Evolutionary conservation across 2,888 invertebrate genomes (phyloP), one percentile per base, ranked within the genome.

Genomic region (Rhamphomyia laevipes): DNA sequence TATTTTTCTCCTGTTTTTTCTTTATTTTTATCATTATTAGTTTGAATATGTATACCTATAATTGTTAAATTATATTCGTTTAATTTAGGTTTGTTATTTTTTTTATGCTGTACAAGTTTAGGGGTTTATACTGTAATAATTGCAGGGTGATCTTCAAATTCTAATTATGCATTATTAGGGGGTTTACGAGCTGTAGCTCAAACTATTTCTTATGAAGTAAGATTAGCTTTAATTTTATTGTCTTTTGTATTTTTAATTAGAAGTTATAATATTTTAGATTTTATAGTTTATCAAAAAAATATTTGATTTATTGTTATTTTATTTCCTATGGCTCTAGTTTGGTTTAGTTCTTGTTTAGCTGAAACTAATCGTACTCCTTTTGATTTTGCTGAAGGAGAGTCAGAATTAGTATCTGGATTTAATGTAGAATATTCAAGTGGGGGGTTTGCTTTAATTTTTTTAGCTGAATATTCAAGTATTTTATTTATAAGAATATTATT

Each of bases 331-430:
- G 57, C 57, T 15, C 64, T 80, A 59, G 71, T 77, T 63, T 78
- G 79, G 59, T 65, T 81, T 59, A 72, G 74, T 56, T 77, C 78
- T 44, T 74, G 73, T 58, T 75, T 83, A 64, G 82, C 82, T 9
- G 82, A 84, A 67, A 78, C 80, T 62, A 84, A 83, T 76, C 82
- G 82, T 0, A 80, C 80, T 59, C 82, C 82, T 40, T 84, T 83
- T 81, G 82, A 86, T 80, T 84, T 86, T 78, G 79, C 82, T 46
- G 85, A 86, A n/a, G n/a, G n/a, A n/a, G n/a, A n/a, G n/a, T n/a
- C n/a, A n/a, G n/a, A n/a, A n/a, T n/a, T n/a, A n/a, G n/a, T n/a
- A n/a, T n/a, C n/a, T n/a, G n/a, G n/a, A n/a, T n/a, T n/a, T n/a
- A n/a, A n/a, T n/a, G n/a, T n/a, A n/a, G n/a, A n/a, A n/a, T n/a